Conservation (phyloP, 2,113 vertebrate species). For the Poeciliopsis prolifica region DNA sequence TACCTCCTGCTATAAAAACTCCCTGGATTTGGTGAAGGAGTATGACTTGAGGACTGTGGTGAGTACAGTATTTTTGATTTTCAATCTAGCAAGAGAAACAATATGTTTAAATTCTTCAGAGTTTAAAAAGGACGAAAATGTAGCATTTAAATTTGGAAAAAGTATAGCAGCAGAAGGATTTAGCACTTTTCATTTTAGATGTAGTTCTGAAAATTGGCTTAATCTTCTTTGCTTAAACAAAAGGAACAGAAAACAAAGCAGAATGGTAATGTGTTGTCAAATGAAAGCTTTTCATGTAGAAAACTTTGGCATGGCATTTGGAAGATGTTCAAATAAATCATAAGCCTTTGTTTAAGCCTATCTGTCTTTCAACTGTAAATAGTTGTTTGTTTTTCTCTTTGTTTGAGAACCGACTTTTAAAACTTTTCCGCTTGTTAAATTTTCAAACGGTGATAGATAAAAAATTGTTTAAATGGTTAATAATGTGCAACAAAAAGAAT, state of each 20-base stretch:
- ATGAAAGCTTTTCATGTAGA: slow-evolving; percentile 61
- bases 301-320: slow-evolving; percentile 28
- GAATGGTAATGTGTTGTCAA: slow-evolving; percentile 58
- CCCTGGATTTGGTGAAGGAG: slow-evolving; percentile 90
- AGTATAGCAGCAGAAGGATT: slow-evolving; percentile 60
- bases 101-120: slow-evolving; percentile 7
- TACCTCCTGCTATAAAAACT: slow-evolving; percentile 92
- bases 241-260: slow-evolving; percentile 54
- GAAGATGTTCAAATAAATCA: slow-evolving; percentile 55
- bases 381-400: slow-evolving; percentile 7
- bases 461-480: neutral
- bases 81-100: slow-evolving; percentile 14
- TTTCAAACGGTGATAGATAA: slow-evolving; percentile 1
- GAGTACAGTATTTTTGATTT: slow-evolving; percentile 73
- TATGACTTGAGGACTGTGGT: slow-evolving; percentile 90
- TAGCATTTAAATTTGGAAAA: slow-evolving; percentile 54
- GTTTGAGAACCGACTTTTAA: slow-evolving; percentile 18
- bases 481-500: neutral
- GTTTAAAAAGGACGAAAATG: slow-evolving; percentile 30
- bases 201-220: slow-evolving; percentile 60
- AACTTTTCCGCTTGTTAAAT: slow-evolving; percentile 2
- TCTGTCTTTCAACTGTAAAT: slow-evolving; percentile 21
- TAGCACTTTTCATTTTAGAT: slow-evolving; percentile 61
- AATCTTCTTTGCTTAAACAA: slow-evolving; percentile 67
- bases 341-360: slow-evolving; percentile 34